Base-by-base conservation (phyloP, 2,888 invertebrate genomes). In the Athrips mouffetella region DNA sequence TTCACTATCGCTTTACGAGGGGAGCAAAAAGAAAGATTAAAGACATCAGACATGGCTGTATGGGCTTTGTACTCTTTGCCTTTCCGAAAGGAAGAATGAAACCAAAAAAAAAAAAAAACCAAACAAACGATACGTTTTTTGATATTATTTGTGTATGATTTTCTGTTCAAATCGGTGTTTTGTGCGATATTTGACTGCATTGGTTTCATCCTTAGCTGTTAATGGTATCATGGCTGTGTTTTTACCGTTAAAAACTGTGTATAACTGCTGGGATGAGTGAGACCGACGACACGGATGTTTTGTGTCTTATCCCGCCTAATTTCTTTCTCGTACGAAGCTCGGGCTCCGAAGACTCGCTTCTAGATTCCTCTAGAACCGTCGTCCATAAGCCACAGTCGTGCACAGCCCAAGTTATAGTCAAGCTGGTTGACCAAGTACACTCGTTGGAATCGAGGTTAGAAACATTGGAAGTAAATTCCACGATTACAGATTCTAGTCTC, bases 261-360 rank as follows among this genome's bases (percentile, higher is more conserved):
- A 52, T 51, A 62, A 49, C 58, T 56, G 59, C 59, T 81, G 87
- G 80, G 65, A 89, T 89, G 89, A 89, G 87, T 88, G 89, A 89
- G 56, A 89, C 89, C 55, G 95, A 95, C 90, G 95, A 95, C 82
- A 96, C 95, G 3, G 95, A 96, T 80, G 91, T 94, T 66, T 89
- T 96, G 56, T 80, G 96, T 62, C 78, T 94, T 62, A 94, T 95
- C 72, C 94, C 95, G 53, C 95, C 95, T 10, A 91, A 94, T 75
- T 92, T 94, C 65, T 94, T 92, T 67, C 71, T 90, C 21, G 89
- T 92, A n/a, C 83, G 90, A 57, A 89, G 89, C 45, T 88, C 90
- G n/a, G 91, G 89, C 20, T 89, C 91, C 1, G 90, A 91, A 18
- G 84, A 88, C 53, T 86, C 88, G 5, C 53, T 81, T 16, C 63